Base-by-base conservation (phyloP, 1,140 invertebrate species). In the Maconellicoccus hirsutus region DNA sequence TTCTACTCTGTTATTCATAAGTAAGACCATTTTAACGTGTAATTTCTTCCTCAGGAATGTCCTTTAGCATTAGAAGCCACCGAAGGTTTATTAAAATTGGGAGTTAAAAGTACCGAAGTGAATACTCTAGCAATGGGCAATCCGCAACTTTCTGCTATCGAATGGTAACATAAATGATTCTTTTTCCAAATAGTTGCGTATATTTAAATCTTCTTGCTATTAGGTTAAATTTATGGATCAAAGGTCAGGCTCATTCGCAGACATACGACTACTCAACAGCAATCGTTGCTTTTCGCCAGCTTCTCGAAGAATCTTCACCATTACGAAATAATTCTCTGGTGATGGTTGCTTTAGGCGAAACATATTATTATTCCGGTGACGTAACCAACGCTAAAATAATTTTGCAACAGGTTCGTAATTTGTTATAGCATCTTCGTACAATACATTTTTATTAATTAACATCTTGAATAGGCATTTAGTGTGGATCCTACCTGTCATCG, bases 31-130 rank as follows among this genome's bases (percentile, higher is more conserved):
- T 52, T 25, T 61, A 59, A 25, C 21, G 23, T 29, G n/a, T 7
- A 1, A 70, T 38, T 74, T 71, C 61, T 10, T 74, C 70, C 26
- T 73, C 79, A 84, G 77, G 88, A 89, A 77, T 89, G 88, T 78
- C 89, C 89, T 0, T 78, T 91, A 73, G 87, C 89, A 0, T 73
- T 92, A 27, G 87, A 88, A 75, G 86, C 88, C 22, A 84, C 86
- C 0, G 83, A 86, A 76, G 85, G 85, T 21, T 79, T 92, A 6
- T 77, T 91, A 27, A 80, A 83, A 69, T 76, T 91, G 29, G 87
- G 88, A 26, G 83, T 89, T 10, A 88, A 87, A 76, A 87, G 86
- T 23, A 82, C 83, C 38, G 89, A 91, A 79, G 85, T 90, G 0
- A 84, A 85, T 74, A 83, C 85, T 10, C 75, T 89, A 27, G 84